A percentile compares a stretch with the other conserved stretches of the same genome.
phyloP scores from a whole-genome alignment of 1,140 invertebrate genomes.

The Solenopsis fugax region DNA sequence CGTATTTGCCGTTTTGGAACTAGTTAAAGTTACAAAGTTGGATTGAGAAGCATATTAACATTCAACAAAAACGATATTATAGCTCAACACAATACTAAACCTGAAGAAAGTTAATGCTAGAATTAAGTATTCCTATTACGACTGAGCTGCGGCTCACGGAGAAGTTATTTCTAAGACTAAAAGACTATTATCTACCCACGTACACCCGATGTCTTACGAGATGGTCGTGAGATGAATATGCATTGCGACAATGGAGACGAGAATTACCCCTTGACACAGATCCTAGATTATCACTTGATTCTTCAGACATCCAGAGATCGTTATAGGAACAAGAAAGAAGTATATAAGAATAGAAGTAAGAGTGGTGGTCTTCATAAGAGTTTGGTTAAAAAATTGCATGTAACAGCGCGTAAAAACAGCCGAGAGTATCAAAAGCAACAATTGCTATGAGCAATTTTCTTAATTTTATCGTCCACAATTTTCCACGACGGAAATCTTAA shows the following conservation, averaged over 20 bases:
- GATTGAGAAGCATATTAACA: conserved; percentile 12
- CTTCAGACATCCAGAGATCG: conserved; percentile 3
- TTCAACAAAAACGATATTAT: not conserved
- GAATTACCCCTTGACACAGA: conserved; percentile 49
- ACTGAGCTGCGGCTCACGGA: not conserved
- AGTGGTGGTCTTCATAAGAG: not conserved
- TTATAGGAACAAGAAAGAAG: not conserved
- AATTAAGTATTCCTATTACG: conserved; percentile 9
- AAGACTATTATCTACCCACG: conserved; percentile 1
- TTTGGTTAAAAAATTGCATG: not conserved
- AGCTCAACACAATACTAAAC: not conserved
- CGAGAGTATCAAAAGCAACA: not conserved
- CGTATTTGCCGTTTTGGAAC: not conserved
- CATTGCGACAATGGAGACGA: conserved; percentile 33
- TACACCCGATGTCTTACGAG: conserved; percentile 22
- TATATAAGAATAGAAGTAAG: not conserved
- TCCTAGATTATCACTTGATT: conserved; percentile 29
- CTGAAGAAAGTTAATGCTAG: not conserved
- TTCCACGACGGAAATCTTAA: conserved; percentile 30
- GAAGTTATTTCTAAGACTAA: not conserved
- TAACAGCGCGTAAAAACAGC: not conserved
- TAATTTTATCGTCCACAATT: conserved; percentile 15
- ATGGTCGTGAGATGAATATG: conserved; percentile 54
- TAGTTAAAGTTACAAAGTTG: conserved; percentile 34
- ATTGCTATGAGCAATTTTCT: not conserved